Conservation (phyloP, 2,888 invertebrate genomes). For the Caenorhabditis doughertyi region DNA sequence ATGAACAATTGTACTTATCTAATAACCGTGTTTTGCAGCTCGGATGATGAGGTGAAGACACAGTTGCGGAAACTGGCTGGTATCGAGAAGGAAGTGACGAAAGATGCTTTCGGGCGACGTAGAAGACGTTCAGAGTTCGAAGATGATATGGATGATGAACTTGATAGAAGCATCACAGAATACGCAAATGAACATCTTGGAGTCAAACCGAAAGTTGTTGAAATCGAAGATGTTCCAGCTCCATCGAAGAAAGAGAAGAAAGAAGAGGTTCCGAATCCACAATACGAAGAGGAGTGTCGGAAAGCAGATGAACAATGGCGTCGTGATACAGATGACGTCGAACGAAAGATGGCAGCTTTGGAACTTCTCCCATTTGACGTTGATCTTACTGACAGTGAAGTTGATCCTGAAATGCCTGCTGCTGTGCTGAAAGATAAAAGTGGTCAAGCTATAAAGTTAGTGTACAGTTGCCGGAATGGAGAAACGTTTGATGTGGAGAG, state of each 20-base stretch:
- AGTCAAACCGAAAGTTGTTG: conserved; percentile 41
- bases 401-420: conserved; percentile 68
- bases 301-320: conserved; percentile 49
- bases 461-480: conserved; percentile 60
- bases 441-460: conserved; percentile 58
- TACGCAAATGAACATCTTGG: conserved; percentile 68
- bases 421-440: conserved; percentile 58
- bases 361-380: conserved; percentile 60
- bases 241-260: conserved; percentile 6
- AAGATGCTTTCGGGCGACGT: conserved; percentile 61
- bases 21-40: conserved; percentile 63
- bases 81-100: conserved; percentile 60
- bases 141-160: conserved; percentile 75
- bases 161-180: conserved; percentile 70
- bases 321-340: conserved; percentile 34
- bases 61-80: conserved; percentile 71
- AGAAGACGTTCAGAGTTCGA: conserved; percentile 72
- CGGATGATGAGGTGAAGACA: conserved; percentile 77
- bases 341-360: conserved; percentile 53
- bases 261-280: conserved; percentile 25
- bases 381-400: conserved; percentile 64
- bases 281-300: conserved; percentile 37
- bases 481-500: conserved; percentile 55
- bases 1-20: conserved; percentile 38
- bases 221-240: conserved; percentile 37